phyloP scores from a whole-genome alignment of 2,797 vertebrate species.

The Hafferia zeledoni region DNA sequence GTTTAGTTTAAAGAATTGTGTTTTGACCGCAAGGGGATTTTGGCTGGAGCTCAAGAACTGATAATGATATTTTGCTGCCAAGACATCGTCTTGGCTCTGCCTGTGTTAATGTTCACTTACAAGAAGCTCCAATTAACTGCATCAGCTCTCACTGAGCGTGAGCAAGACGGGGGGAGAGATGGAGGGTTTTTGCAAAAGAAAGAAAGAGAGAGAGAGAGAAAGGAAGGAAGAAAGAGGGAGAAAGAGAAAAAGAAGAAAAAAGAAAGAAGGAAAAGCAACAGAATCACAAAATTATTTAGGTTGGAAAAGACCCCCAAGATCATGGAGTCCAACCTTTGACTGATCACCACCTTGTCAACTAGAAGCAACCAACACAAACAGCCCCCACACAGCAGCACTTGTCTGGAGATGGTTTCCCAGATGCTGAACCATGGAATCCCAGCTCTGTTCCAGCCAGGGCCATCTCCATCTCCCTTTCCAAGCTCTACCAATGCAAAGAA shows the following conservation, averaged over 20 bases:
- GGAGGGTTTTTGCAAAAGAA: not conserved
- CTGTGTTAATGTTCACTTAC: constrained; percentile 82
- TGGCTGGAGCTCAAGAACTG: constrained; percentile 84
- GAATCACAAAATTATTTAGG: not conserved
- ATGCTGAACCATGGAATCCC: not conserved
- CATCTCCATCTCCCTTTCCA: not conserved
- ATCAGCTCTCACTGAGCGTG: constrained; percentile 70
- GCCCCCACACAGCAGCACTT: rapidly evolving
- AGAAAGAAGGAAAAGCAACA: not conserved
- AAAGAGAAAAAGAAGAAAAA: rapidly evolving
- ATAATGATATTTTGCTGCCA: constrained; percentile 88
- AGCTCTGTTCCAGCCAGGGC: not conserved
- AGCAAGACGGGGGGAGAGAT: constrained; percentile 13
- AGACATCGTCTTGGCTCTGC: constrained; percentile 79
- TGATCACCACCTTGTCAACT: not conserved
- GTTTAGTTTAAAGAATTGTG: constrained; percentile 86
- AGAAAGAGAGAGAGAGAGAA: not conserved
- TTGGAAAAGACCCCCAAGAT: not conserved
- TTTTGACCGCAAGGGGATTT: constrained; percentile 86
- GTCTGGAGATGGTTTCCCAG: not conserved
- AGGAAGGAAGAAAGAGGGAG: not conserved
- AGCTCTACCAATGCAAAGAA: rapidly evolving
- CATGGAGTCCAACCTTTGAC: not conserved
- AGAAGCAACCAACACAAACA: not conserved
- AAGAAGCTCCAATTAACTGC: constrained; percentile 84